Conservation (phyloP, 1,140 invertebrate genomes). For the Micrasema minimum region DNA sequence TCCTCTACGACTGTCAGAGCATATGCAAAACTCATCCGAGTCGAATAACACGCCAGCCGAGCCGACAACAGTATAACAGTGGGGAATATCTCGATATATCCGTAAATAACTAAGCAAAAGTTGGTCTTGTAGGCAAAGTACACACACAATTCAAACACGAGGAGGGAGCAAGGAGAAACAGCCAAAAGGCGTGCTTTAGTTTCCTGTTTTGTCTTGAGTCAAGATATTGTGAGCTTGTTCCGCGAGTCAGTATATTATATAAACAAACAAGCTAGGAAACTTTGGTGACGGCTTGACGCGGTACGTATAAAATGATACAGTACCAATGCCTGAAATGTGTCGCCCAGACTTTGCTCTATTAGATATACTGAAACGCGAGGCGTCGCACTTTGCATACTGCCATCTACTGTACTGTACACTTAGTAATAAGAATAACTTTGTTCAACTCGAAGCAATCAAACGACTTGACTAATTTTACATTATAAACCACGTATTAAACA, state of each 20-base stretch:
- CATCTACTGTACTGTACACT: too few species aligned
- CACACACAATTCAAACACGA: constrained; percentile 41
- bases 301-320: constrained; percentile 52
- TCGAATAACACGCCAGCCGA: constrained; percentile 30
- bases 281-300: constrained; percentile 49
- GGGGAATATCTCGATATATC: constrained; percentile 49
- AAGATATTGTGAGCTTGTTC: constrained; percentile 51
- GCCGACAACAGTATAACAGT: constrained; percentile 44
- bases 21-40: constrained; percentile 51
- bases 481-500: too few species aligned
- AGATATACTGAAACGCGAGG: constrained; percentile 39
- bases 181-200: constrained; percentile 54
- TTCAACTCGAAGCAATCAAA: too few species aligned
- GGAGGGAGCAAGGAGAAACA: constrained; percentile 46
- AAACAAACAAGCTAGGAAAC: constrained; percentile 50
- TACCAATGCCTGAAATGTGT: constrained; percentile 35
- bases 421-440: too few species aligned
- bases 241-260: constrained; percentile 48
- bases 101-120: constrained; percentile 53
- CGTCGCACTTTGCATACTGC: constrained; percentile 11
- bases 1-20: constrained; percentile 44
- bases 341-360: constrained; percentile 17
- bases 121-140: constrained; percentile 51
- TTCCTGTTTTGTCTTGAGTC: constrained; percentile 52
- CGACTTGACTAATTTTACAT: too few species aligned